Evolutionary conservation across 2,113 vertebrate genomes (phyloP), one percentile per base, ranked within the genome.

Genomic region (Galeopterus variegatus): DNA sequence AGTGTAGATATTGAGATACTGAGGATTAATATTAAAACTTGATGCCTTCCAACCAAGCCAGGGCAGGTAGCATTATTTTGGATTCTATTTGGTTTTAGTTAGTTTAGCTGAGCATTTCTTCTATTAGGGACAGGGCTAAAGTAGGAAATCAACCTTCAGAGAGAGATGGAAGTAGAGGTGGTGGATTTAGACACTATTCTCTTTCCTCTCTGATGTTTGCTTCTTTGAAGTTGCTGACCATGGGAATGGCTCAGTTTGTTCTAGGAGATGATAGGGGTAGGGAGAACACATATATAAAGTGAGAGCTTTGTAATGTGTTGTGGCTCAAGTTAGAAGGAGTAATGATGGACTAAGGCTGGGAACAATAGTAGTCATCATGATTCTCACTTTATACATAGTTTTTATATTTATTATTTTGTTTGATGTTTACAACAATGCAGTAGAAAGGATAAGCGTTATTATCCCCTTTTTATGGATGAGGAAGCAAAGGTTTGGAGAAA

Each of bases 41-140:
- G 82, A 24, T 88, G n/a, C 41, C 67, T 84, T 92, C 41, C 33
- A 95, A 7, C 54, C 31, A 87, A 93, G 62, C 60, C 50, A 77
- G 69, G 56, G 89, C 31, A 84, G 36, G 45, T 36, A 89, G 15
- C 31, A 52, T 81, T 75, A 41, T 62, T 81, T 33, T 81, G 58
- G 48, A 65, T 87, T 77, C 56, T 87, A 82, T 70, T 76, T 79
- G 64, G 45, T 52, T 83, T 95, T 83, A 36, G 4, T 88, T 96
- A 69, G 70, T 81, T 90, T 90, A 64, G 82, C 60, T 82, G 54
- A 81, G 26, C 64, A 65, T 96, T 92, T 88, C 60, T 95, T 88
- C 8, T 91, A 15, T 56, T 60, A 73, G 31, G 48, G 52, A 31
- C 24, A 64, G 52, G 50, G 15, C 65, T 54, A 6, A 62, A 62